Percentiles rank a stretch among this genome's conserved stretches.
Conservation (phyloP, 2,797 vertebrate species). For the Chelonia mydas region DNA sequence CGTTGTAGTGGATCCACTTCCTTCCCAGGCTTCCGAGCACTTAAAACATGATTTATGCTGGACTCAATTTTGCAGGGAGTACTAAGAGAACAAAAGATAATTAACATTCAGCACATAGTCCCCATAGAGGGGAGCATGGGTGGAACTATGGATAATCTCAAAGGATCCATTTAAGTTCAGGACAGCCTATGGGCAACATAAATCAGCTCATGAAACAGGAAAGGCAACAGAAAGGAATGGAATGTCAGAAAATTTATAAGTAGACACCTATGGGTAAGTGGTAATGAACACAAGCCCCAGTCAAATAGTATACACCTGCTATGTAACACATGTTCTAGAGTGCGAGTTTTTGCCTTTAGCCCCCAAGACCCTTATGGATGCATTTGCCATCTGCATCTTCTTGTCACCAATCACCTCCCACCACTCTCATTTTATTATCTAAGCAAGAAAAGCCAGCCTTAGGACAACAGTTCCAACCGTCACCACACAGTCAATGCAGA, state of each 20-base stretch:
- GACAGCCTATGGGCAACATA: not conserved
- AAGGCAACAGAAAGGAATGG: not conserved
- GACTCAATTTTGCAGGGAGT: slow-evolving; percentile 96
- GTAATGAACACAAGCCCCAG: not conserved
- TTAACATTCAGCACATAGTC: not conserved
- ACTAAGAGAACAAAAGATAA: slow-evolving; percentile 74
- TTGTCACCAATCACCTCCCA: not conserved
- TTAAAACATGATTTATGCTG: slow-evolving; percentile 89
- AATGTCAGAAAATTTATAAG: not conserved
- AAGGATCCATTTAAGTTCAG: not conserved
- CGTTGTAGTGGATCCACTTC: slow-evolving; percentile 91
- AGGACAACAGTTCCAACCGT: not conserved
- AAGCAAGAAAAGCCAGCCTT: not conserved
- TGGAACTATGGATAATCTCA: not conserved
- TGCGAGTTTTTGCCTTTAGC: not conserved
- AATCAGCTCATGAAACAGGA: not conserved
- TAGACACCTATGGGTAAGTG: not conserved
- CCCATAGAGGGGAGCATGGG: not conserved
- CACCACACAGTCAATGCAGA: not conserved
- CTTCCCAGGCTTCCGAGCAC: slow-evolving; percentile 86
- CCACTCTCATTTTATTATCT: not conserved
- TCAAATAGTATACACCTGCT: not conserved
- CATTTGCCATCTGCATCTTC: not conserved
- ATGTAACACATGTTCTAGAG: not conserved
- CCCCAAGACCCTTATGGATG: accelerated